phyloP scores from a whole-genome alignment of 2,888 invertebrate genomes.

The Dicroscelio sp. region DNA sequence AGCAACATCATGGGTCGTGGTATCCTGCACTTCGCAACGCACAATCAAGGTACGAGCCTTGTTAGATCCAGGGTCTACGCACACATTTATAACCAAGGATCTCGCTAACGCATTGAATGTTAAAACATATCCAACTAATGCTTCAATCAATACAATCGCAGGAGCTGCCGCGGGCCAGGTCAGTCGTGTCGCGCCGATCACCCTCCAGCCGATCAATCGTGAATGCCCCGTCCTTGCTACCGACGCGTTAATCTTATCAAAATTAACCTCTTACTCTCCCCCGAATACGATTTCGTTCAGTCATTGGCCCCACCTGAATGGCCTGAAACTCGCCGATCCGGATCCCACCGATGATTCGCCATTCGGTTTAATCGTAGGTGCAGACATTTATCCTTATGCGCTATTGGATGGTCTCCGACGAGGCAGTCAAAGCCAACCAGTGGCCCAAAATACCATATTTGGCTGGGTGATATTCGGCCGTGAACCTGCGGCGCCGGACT shows the following conservation, averaged over 20 bases:
- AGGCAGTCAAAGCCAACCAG: neutral
- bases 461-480: slow-evolving; percentile 6
- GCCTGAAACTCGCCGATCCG: neutral
- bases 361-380: neutral
- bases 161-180: neutral
- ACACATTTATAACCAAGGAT: too few relatives aligned
- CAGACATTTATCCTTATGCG: neutral
- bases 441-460: slow-evolving; percentile 27
- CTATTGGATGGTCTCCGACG: neutral
- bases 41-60: slow-evolving; percentile 7
- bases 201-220: neutral
- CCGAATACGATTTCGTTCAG: neutral
- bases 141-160: neutral
- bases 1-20: neutral
- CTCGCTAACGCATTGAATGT: neutral
- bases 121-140: neutral
- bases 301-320: slow-evolving; percentile 14
- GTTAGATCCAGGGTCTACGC: too few relatives aligned
- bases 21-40: neutral
- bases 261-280: neutral
- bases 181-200: neutral
- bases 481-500: too few relatives aligned
- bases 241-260: neutral
- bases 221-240: neutral
- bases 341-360: too few relatives aligned